phyloP scores from a whole-genome alignment of 2,888 invertebrate genomes.

The Megaustenia siamemsis region DNA sequence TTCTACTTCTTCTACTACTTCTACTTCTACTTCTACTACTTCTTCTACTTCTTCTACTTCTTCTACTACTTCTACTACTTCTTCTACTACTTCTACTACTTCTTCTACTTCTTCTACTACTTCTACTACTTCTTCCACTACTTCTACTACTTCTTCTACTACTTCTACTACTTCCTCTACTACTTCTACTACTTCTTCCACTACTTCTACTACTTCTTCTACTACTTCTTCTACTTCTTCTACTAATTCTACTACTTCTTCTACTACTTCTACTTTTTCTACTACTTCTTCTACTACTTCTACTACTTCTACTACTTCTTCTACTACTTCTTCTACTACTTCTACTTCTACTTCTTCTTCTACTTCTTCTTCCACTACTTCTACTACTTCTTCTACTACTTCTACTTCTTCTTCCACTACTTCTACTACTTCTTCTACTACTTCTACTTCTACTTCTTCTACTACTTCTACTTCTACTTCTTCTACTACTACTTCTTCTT shows the following conservation, averaged over 20 bases:
- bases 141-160: conserved; percentile 17
- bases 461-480: not conserved
- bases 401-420: not conserved
- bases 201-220: conserved; percentile 12
- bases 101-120: conserved; percentile 9
- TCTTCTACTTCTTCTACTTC: not conserved
- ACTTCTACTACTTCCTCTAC: conserved; percentile 7
- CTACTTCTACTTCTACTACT: not conserved
- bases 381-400: not conserved
- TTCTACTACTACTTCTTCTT: not conserved
- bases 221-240: not conserved
- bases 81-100: conserved; percentile 9
- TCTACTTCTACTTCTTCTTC: not conserved
- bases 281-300: conserved; percentile 11
- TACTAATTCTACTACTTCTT: conserved; percentile 19
- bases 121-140: conserved; percentile 3
- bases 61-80: not conserved
- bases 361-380: not conserved
- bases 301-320: conserved; percentile 13
- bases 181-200: conserved; percentile 14
- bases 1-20: not conserved
- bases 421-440: not conserved
- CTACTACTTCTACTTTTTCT: conserved; percentile 10
- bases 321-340: conserved; percentile 5
- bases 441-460: not conserved